phyloP scores from a whole-genome alignment of 2,888 invertebrate species.

The Vesta saturnalis region DNA sequence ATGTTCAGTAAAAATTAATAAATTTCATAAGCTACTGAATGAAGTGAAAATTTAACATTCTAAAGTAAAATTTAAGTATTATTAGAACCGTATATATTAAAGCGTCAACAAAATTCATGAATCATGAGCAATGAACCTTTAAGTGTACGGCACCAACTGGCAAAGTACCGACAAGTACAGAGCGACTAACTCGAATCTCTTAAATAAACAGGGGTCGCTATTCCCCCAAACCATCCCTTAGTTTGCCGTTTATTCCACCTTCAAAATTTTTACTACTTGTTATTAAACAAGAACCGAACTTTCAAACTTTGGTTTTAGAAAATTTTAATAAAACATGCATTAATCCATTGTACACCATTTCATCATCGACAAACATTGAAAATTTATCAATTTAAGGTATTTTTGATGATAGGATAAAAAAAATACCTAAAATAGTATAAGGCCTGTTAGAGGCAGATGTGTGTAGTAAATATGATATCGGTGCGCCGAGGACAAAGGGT shows the following conservation, averaged over 20 bases:
- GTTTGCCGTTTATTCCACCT: slow-evolving; percentile 39
- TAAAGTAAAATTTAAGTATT: too few species aligned
- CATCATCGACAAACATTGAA: background rate
- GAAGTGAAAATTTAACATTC: too few species aligned
- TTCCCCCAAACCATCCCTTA: slow-evolving; percentile 35
- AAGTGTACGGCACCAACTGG: slow-evolving; percentile 46
- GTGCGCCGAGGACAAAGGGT: slow-evolving; percentile 62
- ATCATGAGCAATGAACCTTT: slow-evolving; percentile 42
- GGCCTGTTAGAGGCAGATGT: slow-evolving; percentile 55
- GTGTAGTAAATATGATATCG: slow-evolving; percentile 62
- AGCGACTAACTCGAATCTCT: slow-evolving; percentile 49
- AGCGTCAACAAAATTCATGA: slow-evolving; percentile 40
- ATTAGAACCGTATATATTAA: background rate
- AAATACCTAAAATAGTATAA: slow-evolving; percentile 31
- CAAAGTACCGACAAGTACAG: slow-evolving; percentile 48
- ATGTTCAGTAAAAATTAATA: too few species aligned
- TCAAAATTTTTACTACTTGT: slow-evolving; percentile 36
- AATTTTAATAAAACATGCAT: background rate
- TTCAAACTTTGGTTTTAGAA: slow-evolving; percentile 15
- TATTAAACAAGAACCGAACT: slow-evolving; percentile 42
- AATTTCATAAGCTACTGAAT: too few species aligned
- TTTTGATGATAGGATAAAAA: slow-evolving; percentile 2
- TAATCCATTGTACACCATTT: background rate
- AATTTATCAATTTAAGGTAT: background rate
- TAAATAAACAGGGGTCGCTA: slow-evolving; percentile 46